These are phyloP conservation scores for Rhizomys pruinosus DNA, from an alignment of 2,113 vertebrate species.

Conservation along the genomic window DNA sequence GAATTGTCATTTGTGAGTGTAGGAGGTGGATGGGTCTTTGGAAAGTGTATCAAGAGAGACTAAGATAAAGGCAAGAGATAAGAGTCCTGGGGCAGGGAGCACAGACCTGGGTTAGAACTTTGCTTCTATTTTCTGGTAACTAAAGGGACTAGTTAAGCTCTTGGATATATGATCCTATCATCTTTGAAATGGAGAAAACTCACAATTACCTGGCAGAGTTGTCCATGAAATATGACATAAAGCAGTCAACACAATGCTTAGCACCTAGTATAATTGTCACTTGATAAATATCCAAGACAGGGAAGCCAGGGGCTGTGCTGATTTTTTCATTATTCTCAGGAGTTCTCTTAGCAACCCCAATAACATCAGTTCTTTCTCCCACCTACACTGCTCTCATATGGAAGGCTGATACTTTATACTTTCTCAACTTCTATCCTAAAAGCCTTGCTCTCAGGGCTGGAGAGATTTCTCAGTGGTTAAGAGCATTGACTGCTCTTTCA, in stretches of 20 bases:
- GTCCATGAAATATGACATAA: neutral
- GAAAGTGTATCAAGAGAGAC: neutral
- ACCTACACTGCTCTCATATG: neutral
- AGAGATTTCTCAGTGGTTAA: too few relatives aligned
- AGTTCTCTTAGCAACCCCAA: neutral
- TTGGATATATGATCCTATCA: neutral
- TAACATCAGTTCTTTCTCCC: neutral
- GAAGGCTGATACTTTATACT: neutral
- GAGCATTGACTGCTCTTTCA: too few relatives aligned
- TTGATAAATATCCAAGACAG: conserved; percentile 6
- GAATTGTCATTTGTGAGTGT: neutral
- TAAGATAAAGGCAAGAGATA: neutral
- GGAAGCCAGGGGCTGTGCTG: neutral
- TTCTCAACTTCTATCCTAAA: conserved; percentile 37
- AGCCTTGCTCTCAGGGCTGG: neutral
- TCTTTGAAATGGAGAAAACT: conserved; percentile 37
- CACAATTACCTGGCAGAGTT: neutral
- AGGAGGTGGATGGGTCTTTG: neutral
- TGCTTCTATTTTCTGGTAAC: neutral
- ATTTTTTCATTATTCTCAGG: neutral
- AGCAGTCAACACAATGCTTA: neutral
- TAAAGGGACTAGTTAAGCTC: neutral
- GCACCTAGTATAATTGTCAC: neutral
- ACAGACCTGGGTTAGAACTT: neutral
- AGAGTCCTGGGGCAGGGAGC: neutral